A percentile compares a stretch with the other conserved stretches of the same genome.
These are phyloP conservation scores for Hafferia zeledoni DNA, from an alignment of 2,797 vertebrate genomes.

Conservation along the genomic window DNA sequence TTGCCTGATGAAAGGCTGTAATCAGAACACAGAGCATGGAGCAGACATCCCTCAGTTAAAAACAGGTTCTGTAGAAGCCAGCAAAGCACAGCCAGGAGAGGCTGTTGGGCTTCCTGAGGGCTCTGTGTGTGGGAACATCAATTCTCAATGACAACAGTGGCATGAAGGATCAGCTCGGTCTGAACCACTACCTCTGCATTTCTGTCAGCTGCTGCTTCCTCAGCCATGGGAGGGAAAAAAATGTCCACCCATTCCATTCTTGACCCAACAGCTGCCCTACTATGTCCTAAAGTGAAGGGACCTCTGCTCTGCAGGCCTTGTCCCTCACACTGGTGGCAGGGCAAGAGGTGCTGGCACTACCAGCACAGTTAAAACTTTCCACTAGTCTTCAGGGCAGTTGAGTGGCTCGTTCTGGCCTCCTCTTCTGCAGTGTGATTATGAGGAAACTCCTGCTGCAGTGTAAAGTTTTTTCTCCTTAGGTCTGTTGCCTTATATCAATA, in stretches of 20 bases:
- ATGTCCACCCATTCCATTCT: accelerated
- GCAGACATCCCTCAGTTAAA: not conserved
- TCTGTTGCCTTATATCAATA: not conserved
- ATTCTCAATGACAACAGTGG: not conserved
- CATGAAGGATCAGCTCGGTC: not conserved
- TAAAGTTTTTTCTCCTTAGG: not conserved
- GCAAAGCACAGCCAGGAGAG: not conserved
- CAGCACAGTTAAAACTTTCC: not conserved
- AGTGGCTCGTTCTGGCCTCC: not conserved
- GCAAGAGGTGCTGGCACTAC: not conserved
- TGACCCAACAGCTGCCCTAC: not conserved
- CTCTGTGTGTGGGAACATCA: not conserved
- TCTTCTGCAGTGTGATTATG: not conserved
- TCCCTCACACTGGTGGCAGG: not conserved
- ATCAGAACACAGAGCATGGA: not conserved
- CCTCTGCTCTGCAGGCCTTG: not conserved
- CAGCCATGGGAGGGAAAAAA: not conserved
- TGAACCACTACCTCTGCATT: not conserved
- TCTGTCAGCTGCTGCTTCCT: not conserved
- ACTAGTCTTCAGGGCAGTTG: not conserved
- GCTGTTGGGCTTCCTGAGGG: not conserved
- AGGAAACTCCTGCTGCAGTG: not conserved
- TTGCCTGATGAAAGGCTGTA: not conserved
- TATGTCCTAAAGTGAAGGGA: not conserved
- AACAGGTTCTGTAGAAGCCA: not conserved